Conservation (phyloP, 2,113 vertebrate species). For the Rhineura floridana region DNA sequence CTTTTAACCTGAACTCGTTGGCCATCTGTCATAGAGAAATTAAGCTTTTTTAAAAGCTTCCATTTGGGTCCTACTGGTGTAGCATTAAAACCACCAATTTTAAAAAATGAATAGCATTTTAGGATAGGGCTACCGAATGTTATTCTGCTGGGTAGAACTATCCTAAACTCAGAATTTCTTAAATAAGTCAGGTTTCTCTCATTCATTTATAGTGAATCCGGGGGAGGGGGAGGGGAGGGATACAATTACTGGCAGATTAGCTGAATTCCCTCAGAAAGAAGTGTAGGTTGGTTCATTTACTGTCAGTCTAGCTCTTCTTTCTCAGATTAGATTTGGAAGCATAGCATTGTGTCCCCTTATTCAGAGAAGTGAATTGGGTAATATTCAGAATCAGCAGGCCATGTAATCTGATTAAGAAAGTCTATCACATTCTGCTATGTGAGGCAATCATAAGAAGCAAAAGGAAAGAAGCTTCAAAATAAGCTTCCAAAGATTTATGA, state of each 20-base stretch:
- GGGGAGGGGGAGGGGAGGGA: background rate
- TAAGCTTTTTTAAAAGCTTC: no score
- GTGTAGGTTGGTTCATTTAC: constrained; percentile 12
- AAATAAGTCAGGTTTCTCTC: background rate
- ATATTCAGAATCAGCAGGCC: constrained; percentile 32
- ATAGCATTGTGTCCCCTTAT: constrained; percentile 1
- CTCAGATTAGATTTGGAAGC: constrained; percentile 11
- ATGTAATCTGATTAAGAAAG: constrained; percentile 32
- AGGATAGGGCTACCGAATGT: background rate
- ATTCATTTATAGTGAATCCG: background rate
- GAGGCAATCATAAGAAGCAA: constrained; percentile 28
- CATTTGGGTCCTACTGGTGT: background rate
- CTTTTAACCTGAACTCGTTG: no score
- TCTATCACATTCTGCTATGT: constrained; percentile 13
- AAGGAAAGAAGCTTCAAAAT: constrained; percentile 1
- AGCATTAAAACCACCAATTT: background rate
- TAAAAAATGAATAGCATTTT: background rate
- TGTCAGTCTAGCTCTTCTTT: constrained; percentile 4
- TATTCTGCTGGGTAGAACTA: background rate
- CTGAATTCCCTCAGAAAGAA: constrained; percentile 10
- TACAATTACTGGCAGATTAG: constrained; percentile 6
- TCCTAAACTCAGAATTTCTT: background rate
- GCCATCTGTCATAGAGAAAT: no score
- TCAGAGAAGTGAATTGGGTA: constrained; percentile 27
- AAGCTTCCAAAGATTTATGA: constrained; percentile 25